Evolutionary conservation across 2,888 invertebrate species (phyloP).

Genomic region (Alviniconcha strummeri): DNA sequence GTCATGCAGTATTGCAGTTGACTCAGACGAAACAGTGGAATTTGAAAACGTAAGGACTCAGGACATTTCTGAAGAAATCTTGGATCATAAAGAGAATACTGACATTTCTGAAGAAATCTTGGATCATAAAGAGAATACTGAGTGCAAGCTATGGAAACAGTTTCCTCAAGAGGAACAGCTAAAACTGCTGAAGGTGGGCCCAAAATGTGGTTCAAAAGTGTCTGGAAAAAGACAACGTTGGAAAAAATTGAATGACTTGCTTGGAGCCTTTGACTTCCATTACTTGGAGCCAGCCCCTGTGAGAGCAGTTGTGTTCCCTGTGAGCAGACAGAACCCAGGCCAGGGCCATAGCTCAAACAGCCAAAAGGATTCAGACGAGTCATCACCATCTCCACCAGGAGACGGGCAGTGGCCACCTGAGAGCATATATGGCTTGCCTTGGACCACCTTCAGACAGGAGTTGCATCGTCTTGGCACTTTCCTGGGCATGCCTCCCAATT

Average conservation of each 20-base stretch:
- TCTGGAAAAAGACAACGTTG: neutral
- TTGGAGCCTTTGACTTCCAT: conserved; percentile 9
- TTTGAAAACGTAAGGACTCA: no score
- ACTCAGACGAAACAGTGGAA: no score
- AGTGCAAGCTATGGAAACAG: no score
- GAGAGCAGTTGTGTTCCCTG: neutral
- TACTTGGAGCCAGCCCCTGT: neutral
- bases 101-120: no score
- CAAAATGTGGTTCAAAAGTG: neutral
- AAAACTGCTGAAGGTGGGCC: no score
- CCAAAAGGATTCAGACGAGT: neutral
- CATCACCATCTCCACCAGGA: neutral
- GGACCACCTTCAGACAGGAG: conserved; percentile 1
- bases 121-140: no score
- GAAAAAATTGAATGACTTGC: neutral
- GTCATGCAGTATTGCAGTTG: no score
- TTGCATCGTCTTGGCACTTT: conserved; percentile 18
- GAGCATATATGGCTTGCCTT: neutral
- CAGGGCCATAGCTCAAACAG: neutral
- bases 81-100: no score
- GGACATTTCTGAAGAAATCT: no score
- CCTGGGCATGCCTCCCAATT: neutral
- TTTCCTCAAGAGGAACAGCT: no score
- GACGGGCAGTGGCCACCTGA: conserved; percentile 11
- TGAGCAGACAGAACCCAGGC: neutral